Evolutionary conservation across 2,888 invertebrate species (phyloP).

Genomic region (Sphinx pinastri): DNA sequence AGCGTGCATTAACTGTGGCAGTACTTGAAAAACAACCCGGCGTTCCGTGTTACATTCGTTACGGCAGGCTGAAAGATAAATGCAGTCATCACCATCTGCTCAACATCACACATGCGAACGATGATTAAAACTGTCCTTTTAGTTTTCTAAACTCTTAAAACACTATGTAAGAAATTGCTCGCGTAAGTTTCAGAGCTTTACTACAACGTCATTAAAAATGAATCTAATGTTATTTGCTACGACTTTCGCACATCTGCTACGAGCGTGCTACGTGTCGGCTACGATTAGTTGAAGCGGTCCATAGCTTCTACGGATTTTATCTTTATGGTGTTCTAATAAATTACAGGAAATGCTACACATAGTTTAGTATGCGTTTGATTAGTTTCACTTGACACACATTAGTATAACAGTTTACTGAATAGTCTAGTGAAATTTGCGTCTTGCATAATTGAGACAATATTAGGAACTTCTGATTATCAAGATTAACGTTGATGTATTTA

Average conservation of each 20-base stretch:
- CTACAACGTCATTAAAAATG: constrained; percentile 9
- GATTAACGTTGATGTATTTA: not conserved
- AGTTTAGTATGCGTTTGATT: not conserved
- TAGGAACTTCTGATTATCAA: constrained; percentile 4
- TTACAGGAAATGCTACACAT: not conserved
- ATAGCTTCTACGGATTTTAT: not conserved
- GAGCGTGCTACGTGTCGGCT: constrained; percentile 17
- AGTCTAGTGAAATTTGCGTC: not conserved
- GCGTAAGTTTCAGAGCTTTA: not conserved
- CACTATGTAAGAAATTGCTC: constrained; percentile 7
- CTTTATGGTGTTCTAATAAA: not conserved
- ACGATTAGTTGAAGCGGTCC: constrained; percentile 8
- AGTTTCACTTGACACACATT: not conserved
- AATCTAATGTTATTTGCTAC: constrained; percentile 24
- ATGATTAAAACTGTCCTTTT: constrained; percentile 15
- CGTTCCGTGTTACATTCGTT: constrained; percentile 40
- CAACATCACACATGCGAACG: constrained; percentile 7
- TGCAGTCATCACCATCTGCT: constrained; percentile 44
- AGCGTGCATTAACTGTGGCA: not conserved
- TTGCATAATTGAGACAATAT: constrained; percentile 4
- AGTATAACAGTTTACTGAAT: not conserved
- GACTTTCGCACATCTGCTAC: constrained; percentile 23
- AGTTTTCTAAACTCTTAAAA: constrained; percentile 1
- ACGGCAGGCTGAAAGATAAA: constrained; percentile 41
- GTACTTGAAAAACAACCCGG: constrained; percentile 29